phyloP scores from a whole-genome alignment of 2,888 invertebrate species.

The Scaptomyza polygonia region DNA sequence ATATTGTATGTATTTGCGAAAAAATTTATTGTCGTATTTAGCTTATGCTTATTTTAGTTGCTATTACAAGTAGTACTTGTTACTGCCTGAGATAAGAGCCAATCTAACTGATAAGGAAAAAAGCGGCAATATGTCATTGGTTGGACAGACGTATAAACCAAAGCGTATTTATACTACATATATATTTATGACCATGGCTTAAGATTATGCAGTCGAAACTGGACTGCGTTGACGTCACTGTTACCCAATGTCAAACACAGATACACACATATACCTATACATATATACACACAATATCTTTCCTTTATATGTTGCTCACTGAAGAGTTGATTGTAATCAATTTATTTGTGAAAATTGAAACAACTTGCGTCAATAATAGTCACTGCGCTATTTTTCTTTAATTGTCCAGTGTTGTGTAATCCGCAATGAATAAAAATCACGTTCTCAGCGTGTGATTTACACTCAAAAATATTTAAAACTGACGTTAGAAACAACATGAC shows the following conservation, averaged over 20 bases:
- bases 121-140: conserved; percentile 48
- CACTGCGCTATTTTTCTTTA: conserved; percentile 5
- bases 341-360: conserved; percentile 28
- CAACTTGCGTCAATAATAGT: conserved; percentile 34
- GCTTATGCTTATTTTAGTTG: conserved; percentile 29
- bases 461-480: background rate
- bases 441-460: background rate
- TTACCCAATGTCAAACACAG: conserved; percentile 38
- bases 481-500: too few relatives aligned
- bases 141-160: conserved; percentile 10
- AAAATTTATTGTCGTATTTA: conserved; percentile 49
- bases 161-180: background rate
- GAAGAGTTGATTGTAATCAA: conserved; percentile 43
- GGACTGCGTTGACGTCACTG: conserved; percentile 43
- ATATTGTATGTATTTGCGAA: conserved; percentile 20
- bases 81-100: conserved; percentile 44
- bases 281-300: background rate
- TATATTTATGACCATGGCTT: conserved; percentile 26
- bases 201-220: conserved; percentile 58
- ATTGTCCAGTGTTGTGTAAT: conserved; percentile 38
- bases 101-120: conserved; percentile 31
- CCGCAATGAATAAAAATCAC: conserved; percentile 5
- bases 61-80: conserved; percentile 43
- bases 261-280: background rate
- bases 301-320: conserved; percentile 12